Base-by-base conservation (phyloP, 1,140 invertebrate species). In the Zaprionus ornatus region DNA sequence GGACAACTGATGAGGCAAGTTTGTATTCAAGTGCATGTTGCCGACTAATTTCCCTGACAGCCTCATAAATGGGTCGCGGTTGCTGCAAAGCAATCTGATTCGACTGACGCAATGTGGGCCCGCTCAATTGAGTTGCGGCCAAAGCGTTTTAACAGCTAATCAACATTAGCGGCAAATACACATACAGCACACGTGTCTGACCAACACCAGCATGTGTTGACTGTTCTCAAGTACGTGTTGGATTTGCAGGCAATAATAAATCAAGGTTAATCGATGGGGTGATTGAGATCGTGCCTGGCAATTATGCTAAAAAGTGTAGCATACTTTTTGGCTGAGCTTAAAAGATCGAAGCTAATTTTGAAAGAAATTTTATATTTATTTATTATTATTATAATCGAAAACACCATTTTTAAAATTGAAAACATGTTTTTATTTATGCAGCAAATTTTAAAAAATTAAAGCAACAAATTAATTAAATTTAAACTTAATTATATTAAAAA, bases 81-180 rank as follows among this genome's bases (percentile, higher is more conserved):
- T 68, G 60, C 60, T 73, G 66, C 13, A 21, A 45, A 32, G 48
- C 72, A 54, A 56, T 55, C 55, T 52, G 65, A 72, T 65, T 61
- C 40, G 21, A 42, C 62, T 48, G 62, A 1, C 27, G 62, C 69
- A 37, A 13, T 42, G n/a, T 55, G 35, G 70, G 50, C 48, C 10
- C 13, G 35, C 19, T 4, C 64, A 77, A 80, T 77, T 77, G 74
- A 65, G 73, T 75, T 75, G 73, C 25, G 60, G 67, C 35, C 65
- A 45, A 60, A 56, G 56, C 75, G 70, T 77, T 62, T 77, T 73
- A 77, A 77, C 68, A 74, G 75, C 69, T 77, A 74, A 80, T 77
- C 69, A 77, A 55, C 77, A 69, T 74, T 61, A 56, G 54, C 60
- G 37, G 42, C 1, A 27, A 60, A 19, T 42, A 32, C 23, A 9